Percentiles rank a stretch among this genome's conserved stretches.
These are phyloP conservation scores for Eupsilia transversa DNA, from an alignment of 2,888 invertebrate species.

Conservation along the genomic window DNA sequence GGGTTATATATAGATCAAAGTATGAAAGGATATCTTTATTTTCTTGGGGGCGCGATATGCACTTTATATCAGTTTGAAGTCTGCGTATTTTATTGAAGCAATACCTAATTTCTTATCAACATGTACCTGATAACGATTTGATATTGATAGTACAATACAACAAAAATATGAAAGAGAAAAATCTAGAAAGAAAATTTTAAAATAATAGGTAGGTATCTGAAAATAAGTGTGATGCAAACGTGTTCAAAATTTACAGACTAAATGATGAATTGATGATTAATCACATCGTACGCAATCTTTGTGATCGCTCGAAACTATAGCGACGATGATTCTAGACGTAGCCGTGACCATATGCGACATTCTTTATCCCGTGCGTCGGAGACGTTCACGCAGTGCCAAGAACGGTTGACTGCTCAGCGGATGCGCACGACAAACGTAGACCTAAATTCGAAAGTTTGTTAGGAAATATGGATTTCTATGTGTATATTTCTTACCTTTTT, in stretches of 20 bases:
- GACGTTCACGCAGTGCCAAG: no score
- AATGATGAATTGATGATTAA: background rate
- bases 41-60: background rate
- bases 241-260: background rate
- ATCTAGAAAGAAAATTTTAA: constrained; percentile 31
- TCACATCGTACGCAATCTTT: no score
- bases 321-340: no score
- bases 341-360: no score
- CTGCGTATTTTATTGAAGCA: constrained; percentile 16
- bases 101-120: constrained; percentile 29
- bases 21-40: constrained; percentile 3
- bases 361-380: no score
- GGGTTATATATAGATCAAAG: constrained; percentile 12
- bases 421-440: no score
- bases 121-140: constrained; percentile 15
- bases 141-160: constrained; percentile 10
- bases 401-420: no score
- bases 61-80: constrained; percentile 9
- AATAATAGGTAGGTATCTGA: background rate
- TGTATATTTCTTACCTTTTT: no score
- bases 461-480: no score
- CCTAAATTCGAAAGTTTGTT: no score
- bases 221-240: background rate
- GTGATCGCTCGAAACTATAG: no score
- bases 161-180: background rate